A percentile compares a stretch with the other conserved stretches of the same genome.
Conservation (phyloP, 2,797 vertebrate genomes). For the Natrix natrix region DNA sequence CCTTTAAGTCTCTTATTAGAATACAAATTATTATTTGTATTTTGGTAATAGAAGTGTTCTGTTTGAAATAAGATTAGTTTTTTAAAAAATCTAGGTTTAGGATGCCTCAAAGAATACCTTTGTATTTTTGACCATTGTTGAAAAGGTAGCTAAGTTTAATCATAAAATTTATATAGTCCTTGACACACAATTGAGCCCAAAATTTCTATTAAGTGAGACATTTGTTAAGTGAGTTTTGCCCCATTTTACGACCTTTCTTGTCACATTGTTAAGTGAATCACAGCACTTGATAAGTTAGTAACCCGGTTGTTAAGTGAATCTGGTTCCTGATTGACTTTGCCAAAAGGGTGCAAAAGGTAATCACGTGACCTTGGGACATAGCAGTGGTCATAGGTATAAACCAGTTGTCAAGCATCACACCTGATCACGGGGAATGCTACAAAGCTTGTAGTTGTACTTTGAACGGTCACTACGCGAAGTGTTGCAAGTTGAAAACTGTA, state of each 20-base stretch:
- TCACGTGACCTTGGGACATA: too few species aligned
- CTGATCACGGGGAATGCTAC: neutral
- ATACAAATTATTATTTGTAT: neutral
- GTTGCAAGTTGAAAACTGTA: neutral
- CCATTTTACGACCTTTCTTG: neutral
- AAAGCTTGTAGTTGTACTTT: neutral
- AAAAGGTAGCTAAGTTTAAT: neutral
- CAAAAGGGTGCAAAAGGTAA: too few species aligned
- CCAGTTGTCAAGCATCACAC: too few species aligned
- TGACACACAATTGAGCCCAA: neutral
- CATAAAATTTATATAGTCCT: neutral
- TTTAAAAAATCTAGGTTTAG: neutral
- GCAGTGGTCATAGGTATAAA: too few species aligned
- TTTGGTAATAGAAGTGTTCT: neutral
- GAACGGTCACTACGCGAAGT: neutral
- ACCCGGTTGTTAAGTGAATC: neutral
- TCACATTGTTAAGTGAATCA: neutral
- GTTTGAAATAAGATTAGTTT: neutral
- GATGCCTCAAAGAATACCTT: neutral
- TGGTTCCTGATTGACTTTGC: neutral
- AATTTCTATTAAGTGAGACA: neutral
- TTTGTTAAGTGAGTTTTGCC: neutral
- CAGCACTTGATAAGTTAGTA: neutral
- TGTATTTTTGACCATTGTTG: neutral
- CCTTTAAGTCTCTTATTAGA: constrained; percentile 5